Base-by-base conservation (phyloP, 1,140 invertebrate species). In the Ectropis grisescens region DNA sequence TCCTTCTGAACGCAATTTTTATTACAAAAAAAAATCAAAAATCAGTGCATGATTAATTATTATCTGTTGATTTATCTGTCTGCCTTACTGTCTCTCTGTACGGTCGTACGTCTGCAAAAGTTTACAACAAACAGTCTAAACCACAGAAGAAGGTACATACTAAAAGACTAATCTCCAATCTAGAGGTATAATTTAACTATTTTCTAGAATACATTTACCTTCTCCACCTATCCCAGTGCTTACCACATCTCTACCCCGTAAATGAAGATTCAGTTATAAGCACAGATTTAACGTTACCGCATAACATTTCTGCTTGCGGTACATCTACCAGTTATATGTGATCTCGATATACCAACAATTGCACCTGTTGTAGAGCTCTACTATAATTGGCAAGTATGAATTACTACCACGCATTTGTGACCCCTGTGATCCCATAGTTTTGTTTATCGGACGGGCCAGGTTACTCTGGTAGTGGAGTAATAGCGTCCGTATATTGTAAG, bases 271-370 rank as follows among this genome's bases (percentile, higher is more conserved):
- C 54, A 55, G 41, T 55, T 58, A 58, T 64, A 58, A 64, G 54
- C 52, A 51, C 33, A 53, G 52, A 51, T 64, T 58, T 52, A 56
- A 55, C 44, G 43, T 55, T 56, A 52, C 48, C 37, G 47, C 43
- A 54, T 54, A 64, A 55, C 58, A 62, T 64, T 58, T 65, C 49
- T 59, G 46, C 55, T 67, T 62, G 53, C 52, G 49, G 53, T 50
- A 66, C 41, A 40, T 12, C 23, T 14, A 39, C 60, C 56, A 61
- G 12, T 49, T 47, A 47, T 45, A 14, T 19, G 13, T 39, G 58
- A 64, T 33, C 67, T 48, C 30, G 33, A 41, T 36, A 46, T 41
- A 38, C 37, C 19, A 41, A 31, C 14, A 11, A 27, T 36, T 25
- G 3, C 10, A 41, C 25, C 16, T 4, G 11, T n/a, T 9, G 11